Percentiles rank a stretch among this genome's conserved stretches.
Conservation (phyloP, 2,113 vertebrate genomes). For the Sigmodon hispidus region DNA sequence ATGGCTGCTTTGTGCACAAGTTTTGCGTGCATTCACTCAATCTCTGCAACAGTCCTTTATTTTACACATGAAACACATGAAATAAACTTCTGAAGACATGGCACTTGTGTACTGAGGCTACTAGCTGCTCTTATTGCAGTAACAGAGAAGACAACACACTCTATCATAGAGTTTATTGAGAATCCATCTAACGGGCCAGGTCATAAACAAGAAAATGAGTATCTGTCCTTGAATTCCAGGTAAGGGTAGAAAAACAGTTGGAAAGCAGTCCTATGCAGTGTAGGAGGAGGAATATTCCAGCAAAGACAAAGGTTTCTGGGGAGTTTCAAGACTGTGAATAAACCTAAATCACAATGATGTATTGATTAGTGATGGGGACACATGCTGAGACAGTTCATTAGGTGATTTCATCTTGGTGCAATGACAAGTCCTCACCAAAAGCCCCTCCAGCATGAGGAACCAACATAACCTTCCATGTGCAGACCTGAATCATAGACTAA, state of each 20-base stretch:
- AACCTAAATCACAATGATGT: background rate
- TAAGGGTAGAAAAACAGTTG: background rate
- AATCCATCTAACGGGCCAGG: background rate
- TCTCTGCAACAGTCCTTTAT: background rate
- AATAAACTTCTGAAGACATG: background rate
- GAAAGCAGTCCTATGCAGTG: background rate
- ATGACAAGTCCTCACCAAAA: background rate
- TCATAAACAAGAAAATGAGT: background rate
- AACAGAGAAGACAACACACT: background rate
- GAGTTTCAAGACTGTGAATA: background rate
- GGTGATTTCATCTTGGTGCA: background rate
- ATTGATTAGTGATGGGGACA: background rate
- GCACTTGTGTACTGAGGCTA: background rate
- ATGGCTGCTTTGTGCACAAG: background rate
- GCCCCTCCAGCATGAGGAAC: background rate
- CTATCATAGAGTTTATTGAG: background rate
- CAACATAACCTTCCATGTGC: too few species aligned
- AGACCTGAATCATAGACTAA: background rate
- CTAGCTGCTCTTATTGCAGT: background rate
- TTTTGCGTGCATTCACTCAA: background rate
- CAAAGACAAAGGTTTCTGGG: background rate
- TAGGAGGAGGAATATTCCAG: background rate
- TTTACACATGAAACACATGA: constrained; percentile 10
- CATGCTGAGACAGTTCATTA: background rate
- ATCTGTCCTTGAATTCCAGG: background rate